phyloP scores from a whole-genome alignment of 2,113 vertebrate species.

The Xiphophorus hellerii region DNA sequence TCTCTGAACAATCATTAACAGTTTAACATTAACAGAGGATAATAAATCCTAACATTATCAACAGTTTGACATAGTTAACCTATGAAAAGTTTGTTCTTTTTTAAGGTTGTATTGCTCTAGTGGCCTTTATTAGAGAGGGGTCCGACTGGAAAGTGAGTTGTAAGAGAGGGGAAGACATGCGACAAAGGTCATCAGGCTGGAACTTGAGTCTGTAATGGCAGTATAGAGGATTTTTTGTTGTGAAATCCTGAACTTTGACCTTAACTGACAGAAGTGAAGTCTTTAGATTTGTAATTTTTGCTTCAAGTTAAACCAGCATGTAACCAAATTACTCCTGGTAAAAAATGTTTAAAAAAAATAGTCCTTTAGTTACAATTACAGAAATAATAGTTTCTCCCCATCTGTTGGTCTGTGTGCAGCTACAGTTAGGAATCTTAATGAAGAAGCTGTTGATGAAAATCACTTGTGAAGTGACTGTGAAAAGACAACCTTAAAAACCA shows the following conservation, averaged over 20 bases:
- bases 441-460: conserved; percentile 29
- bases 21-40: not conserved
- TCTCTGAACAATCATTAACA: not conserved
- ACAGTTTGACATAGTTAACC: not conserved
- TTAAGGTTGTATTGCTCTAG: too few relatives aligned
- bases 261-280: too few relatives aligned
- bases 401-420: conserved; percentile 2
- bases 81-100: not conserved
- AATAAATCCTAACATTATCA: not conserved
- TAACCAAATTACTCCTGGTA: conserved; percentile 10
- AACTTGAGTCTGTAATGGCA: too few relatives aligned
- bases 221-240: too few relatives aligned
- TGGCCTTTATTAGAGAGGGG: too few relatives aligned
- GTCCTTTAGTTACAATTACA: not conserved
- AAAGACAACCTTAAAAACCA: conserved; percentile 25
- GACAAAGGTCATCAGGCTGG: too few relatives aligned
- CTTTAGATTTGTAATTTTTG: not conserved
- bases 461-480: conserved; percentile 25
- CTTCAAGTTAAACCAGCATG: not conserved
- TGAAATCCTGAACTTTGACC: too few relatives aligned
- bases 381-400: not conserved
- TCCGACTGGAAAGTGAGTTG: too few relatives aligned
- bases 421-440: not conserved
- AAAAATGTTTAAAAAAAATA: not conserved
- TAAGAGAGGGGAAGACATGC: too few relatives aligned